Evolutionary conservation across 35 echinoderm and acorn worm genomes (phyloP).

Genomic region (Amphiura filiformis): DNA sequence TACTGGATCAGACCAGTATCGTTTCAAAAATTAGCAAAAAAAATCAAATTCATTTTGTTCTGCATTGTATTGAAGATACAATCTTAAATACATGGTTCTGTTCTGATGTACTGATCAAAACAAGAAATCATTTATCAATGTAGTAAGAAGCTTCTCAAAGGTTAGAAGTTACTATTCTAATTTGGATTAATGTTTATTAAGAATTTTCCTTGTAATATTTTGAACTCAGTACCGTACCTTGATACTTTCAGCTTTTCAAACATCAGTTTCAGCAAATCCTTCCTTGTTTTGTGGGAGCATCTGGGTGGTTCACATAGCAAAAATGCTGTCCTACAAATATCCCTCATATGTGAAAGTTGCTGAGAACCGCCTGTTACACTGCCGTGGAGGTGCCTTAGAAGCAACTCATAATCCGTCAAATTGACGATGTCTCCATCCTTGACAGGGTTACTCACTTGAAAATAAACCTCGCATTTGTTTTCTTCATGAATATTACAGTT

Average conservation of each 20-base stretch:
- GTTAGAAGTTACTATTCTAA: no score
- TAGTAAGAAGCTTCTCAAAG: no score
- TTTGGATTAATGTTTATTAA: no score
- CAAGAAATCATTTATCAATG: no score
- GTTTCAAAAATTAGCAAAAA: no score
- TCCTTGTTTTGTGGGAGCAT: background rate
- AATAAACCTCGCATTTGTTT: background rate
- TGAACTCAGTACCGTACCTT: background rate
- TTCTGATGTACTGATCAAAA: no score
- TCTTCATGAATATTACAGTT: background rate
- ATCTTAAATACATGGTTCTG: no score
- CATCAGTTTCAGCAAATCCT: background rate
- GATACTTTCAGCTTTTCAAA: conserved; percentile 4
- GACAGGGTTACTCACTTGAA: background rate
- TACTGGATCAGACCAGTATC: no score
- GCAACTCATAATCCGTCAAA: background rate
- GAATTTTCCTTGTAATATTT: no score
- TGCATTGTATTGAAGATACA: no score
- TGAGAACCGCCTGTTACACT: background rate
- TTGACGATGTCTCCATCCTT: background rate
- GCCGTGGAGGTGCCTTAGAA: background rate
- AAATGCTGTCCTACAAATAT: background rate
- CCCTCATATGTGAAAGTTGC: background rate
- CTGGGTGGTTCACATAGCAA: background rate
- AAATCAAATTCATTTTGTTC: no score